Conservation (phyloP, 2,888 invertebrate genomes). For the Chouioia cunea region DNA sequence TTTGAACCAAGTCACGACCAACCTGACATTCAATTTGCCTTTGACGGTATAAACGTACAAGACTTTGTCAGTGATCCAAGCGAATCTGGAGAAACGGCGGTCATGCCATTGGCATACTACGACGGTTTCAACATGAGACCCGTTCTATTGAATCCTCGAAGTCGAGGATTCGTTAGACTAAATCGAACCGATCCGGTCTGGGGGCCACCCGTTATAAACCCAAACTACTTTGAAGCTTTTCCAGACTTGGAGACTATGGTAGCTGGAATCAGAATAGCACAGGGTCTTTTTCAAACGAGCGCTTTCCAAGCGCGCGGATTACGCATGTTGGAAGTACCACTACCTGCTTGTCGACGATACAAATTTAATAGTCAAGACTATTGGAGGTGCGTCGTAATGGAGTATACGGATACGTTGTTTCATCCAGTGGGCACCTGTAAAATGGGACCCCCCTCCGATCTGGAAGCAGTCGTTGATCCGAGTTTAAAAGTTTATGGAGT, state of each 20-base stretch:
- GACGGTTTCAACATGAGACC: slow-evolving; percentile 75
- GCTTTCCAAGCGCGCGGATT: slow-evolving; percentile 74
- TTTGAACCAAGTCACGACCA: slow-evolving; percentile 66
- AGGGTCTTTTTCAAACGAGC: slow-evolving; percentile 74
- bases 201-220: slow-evolving; percentile 80
- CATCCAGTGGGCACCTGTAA: slow-evolving; percentile 80
- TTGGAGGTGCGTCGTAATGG: slow-evolving; percentile 75
- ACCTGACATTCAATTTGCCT: slow-evolving; percentile 78
- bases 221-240: slow-evolving; percentile 76
- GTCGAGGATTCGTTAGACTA: slow-evolving; percentile 75
- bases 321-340: slow-evolving; percentile 71
- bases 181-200: slow-evolving; percentile 79
- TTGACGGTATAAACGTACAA: slow-evolving; percentile 73
- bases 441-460: slow-evolving; percentile 77
- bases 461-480: slow-evolving; percentile 76
- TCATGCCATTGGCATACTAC: slow-evolving; percentile 75
- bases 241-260: slow-evolving; percentile 76
- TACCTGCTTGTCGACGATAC: slow-evolving; percentile 73
- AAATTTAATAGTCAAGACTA: slow-evolving; percentile 76
- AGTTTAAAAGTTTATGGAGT: slow-evolving; percentile 76
- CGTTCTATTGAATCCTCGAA: slow-evolving; percentile 75
- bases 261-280: slow-evolving; percentile 73
- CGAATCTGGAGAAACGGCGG: slow-evolving; percentile 68
- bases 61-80: slow-evolving; percentile 74
- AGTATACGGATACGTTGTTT: slow-evolving; percentile 79